Evolutionary conservation across 2,797 vertebrate species (phyloP), one percentile per base, ranked within the genome.

Genomic region (Pelobates cultripes): DNA sequence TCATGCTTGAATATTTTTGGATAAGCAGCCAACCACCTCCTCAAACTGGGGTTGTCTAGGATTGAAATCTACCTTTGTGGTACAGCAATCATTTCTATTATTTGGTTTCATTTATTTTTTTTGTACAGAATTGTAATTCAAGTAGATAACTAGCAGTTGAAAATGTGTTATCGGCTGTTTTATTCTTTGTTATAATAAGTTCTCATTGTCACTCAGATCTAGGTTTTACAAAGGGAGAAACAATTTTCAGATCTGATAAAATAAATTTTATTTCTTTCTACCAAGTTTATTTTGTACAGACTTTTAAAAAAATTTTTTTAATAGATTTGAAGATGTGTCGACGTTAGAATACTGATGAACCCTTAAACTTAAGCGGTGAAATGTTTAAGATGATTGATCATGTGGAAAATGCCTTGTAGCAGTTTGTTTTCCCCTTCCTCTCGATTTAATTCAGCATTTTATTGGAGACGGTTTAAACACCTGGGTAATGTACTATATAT

Each of bases 361-460:
- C 8, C 41, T 75, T 45, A 66, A 45, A 17, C 28, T 12, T n/a
- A 41, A 66, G 7, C 44, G 14, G 17, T 53, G 28, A 73, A 41
- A 80, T 64, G 40, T 67, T 73, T 53, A 47, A 73, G 14, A 53
- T 67, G 71, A 73, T 69, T 74, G 78, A 74, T 80, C 63, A 57
- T 43, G 45, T n/a, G 41, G 63, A 45, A 64, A 60, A 70, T 63
- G 55, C 40, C 43, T 61, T 17, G 13, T 17, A 70, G 28, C 61
- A 70, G 44, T 81, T 61, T 66, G 78, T 80, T 75, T 81, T 70
- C 14, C 7, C 51, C 66, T 57, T 57, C 13, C 14, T 57, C 14
- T 4, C n/a, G 41, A 61, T 69, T 80, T 75, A 67, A 69, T 70
- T 75, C n/a, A 70, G 64, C 64, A 60, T 75, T 75, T 74, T 80